Evolutionary conservation across 2,113 vertebrate genomes (phyloP).

Genomic region (Tragelaphus buxtoni): DNA sequence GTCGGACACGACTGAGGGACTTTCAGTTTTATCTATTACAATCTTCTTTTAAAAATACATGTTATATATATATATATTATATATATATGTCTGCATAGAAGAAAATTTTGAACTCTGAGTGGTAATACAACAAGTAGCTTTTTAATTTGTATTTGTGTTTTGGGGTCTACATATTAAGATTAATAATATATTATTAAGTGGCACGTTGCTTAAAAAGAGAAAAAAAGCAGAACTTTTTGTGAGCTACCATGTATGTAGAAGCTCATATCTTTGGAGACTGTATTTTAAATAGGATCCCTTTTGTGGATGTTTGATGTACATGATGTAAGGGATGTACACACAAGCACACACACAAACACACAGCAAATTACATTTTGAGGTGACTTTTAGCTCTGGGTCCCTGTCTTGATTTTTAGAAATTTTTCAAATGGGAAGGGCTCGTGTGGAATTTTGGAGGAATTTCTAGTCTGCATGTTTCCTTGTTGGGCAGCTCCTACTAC

Average conservation of each 20-base stretch:
- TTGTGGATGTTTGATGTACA: neutral
- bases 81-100: neutral
- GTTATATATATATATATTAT: neutral
- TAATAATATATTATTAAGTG: neutral
- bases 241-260: neutral
- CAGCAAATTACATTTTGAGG: neutral
- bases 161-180: neutral
- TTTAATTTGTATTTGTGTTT: neutral
- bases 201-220: neutral
- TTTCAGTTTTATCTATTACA: neutral
- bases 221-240: neutral
- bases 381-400: neutral
- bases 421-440: neutral
- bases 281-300: neutral
- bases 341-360: neutral
- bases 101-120: neutral
- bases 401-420: neutral
- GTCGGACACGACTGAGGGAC: rapidly evolving
- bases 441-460: neutral
- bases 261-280: neutral
- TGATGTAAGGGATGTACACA: neutral
- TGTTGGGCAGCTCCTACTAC: no score
- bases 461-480: neutral
- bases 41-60: neutral
- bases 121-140: neutral